phyloP scores from a whole-genome alignment of 37 sponge, comb jelly and placozoan genomes.

The Beroe ovata region DNA sequence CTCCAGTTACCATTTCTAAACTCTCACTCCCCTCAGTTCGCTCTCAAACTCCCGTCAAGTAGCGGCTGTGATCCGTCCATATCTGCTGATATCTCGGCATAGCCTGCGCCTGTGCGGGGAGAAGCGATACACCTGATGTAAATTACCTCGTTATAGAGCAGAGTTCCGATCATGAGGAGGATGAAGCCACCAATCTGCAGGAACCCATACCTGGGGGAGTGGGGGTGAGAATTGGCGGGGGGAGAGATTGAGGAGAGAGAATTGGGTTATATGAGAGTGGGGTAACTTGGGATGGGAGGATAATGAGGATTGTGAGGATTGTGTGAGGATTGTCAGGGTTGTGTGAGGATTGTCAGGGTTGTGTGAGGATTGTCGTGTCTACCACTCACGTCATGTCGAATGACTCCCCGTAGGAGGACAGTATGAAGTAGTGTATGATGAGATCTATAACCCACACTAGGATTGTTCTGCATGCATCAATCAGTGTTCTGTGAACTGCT shows the following conservation, averaged over 20 bases:
- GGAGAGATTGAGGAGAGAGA: no score
- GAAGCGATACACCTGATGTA: constrained; percentile 63
- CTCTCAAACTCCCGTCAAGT: constrained; percentile 52
- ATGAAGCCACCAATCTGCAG: constrained; percentile 67
- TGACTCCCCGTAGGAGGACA: constrained; percentile 25
- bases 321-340: no score
- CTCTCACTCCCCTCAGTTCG: constrained; percentile 3
- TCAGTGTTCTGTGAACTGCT: constrained; percentile 58
- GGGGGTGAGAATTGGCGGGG: no score
- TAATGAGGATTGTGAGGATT: no score
- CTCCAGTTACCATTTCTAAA: no score
- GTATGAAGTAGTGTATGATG: constrained; percentile 41
- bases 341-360: no score
- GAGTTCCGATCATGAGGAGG: constrained; percentile 61
- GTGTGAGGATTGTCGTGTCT: no score
- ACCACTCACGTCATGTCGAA: constrained; percentile 67
- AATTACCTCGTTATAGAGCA: constrained; percentile 67
- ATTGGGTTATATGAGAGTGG: no score
- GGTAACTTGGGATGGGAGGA: no score
- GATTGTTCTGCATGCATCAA: constrained; percentile 59
- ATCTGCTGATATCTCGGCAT: constrained; percentile 47
- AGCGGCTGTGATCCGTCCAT: constrained; percentile 47
- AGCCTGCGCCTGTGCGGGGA: constrained; percentile 21
- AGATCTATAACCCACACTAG: constrained; percentile 61
- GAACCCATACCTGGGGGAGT: constrained; percentile 53